Evolutionary conservation across 1,140 invertebrate species (phyloP).

Genomic region (Polypedilum vanderplanki): DNA sequence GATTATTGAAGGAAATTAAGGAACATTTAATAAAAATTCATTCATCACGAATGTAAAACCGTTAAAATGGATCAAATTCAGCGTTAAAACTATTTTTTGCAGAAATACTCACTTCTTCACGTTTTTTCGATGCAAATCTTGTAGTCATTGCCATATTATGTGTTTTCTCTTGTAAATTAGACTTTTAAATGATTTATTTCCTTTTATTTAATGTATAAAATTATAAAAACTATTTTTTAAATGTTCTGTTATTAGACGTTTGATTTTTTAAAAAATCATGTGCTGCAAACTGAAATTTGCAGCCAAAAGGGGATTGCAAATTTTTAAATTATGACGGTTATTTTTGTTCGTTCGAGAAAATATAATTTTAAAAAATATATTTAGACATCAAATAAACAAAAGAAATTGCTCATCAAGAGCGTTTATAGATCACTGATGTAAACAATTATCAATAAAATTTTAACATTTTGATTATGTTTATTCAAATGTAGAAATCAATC

Average conservation of each 20-base stretch:
- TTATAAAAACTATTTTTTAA: not conserved
- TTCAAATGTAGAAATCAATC: too few relatives aligned
- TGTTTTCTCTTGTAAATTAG: not conserved
- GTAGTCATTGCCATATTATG: slow-evolving; percentile 8
- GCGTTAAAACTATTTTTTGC: not conserved
- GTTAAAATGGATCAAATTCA: not conserved
- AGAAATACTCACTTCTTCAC: not conserved
- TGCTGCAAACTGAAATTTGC: too few relatives aligned
- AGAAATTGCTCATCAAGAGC: not conserved
- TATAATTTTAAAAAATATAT: too few relatives aligned
- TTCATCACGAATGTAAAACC: not conserved
- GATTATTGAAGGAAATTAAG: too few relatives aligned
- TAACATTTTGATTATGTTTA: too few relatives aligned
- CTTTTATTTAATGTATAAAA: not conserved
- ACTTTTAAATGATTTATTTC: not conserved
- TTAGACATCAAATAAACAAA: not conserved
- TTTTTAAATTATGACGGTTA: too few relatives aligned
- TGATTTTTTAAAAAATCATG: not conserved
- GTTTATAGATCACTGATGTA: not conserved
- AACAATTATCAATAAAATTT: too few relatives aligned
- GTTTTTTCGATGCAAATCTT: not conserved
- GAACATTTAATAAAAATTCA: too few relatives aligned
- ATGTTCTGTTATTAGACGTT: not conserved
- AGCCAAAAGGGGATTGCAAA: too few relatives aligned
- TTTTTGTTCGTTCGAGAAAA: too few relatives aligned